phyloP scores from a whole-genome alignment of 2,113 vertebrate species.

The Marcusenius ussheri region DNA sequence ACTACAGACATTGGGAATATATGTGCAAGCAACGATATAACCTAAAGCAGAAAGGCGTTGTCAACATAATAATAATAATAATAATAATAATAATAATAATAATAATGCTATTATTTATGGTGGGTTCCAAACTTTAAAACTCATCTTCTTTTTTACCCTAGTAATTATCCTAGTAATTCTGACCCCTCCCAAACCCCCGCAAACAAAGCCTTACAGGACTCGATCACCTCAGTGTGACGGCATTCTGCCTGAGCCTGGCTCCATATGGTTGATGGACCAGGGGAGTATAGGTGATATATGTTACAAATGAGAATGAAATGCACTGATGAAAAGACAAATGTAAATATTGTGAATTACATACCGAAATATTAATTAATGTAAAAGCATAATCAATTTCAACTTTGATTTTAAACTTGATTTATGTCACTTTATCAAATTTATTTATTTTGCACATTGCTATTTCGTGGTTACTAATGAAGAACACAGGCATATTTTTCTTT shows the following conservation, averaged over 20 bases:
- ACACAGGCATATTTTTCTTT: background rate
- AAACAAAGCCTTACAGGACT: background rate
- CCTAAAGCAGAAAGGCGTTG: background rate
- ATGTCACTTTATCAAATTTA: background rate
- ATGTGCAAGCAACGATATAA: background rate
- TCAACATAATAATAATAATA: background rate
- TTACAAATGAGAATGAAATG: background rate
- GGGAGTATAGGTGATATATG: background rate
- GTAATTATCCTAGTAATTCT: background rate
- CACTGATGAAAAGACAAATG: background rate
- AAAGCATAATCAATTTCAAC: background rate
- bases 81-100: background rate
- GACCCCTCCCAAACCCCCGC: background rate
- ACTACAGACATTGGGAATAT: background rate
- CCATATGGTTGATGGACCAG: background rate
- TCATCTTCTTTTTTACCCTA: background rate
- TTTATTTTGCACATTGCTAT: background rate
- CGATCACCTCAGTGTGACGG: background rate
- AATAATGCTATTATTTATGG: background rate
- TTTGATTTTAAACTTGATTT: background rate
- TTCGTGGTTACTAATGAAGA: background rate
- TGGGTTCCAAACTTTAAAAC: background rate
- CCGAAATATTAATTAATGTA: background rate
- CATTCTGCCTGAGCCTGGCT: background rate
- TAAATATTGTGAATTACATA: background rate